Conservation (phyloP, 2,113 vertebrate genomes). For the Misgurnus mizolepis region DNA sequence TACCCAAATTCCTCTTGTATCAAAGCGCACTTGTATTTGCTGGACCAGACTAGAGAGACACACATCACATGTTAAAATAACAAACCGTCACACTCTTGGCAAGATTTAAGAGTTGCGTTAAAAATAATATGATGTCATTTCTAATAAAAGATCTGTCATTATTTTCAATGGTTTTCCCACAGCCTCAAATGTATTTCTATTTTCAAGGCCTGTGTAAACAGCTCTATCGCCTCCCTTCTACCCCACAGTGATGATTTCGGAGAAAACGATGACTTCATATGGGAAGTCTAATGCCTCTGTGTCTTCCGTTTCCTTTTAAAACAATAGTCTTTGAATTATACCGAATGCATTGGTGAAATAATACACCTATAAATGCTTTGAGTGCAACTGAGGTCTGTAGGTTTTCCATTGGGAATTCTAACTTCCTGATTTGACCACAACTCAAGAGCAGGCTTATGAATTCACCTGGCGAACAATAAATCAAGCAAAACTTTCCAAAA, state of each 20-base stretch:
- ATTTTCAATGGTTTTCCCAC: conserved; percentile 64
- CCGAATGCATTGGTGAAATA: neutral
- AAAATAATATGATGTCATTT: conserved; percentile 69
- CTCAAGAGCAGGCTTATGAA: too few relatives aligned
- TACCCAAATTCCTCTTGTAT: neutral
- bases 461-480: neutral
- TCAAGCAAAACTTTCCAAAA: neutral
- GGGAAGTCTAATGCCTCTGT: conserved; percentile 74
- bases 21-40: neutral
- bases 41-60: neutral
- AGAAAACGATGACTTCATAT: conserved; percentile 70
- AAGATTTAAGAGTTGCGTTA: conserved; percentile 53
- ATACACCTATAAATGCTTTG: neutral
- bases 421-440: neutral
- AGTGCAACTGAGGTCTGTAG: neutral
- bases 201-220: conserved; percentile 69
- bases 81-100: conserved; percentile 42
- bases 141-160: conserved; percentile 62
- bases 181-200: conserved; percentile 66
- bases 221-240: conserved; percentile 64
- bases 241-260: conserved; percentile 58
- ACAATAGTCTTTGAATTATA: conserved; percentile 67
- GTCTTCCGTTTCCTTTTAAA: conserved; percentile 71
- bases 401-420: neutral
- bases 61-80: conserved; percentile 36